A percentile compares a stretch with the other conserved stretches of the same genome.
These are phyloP conservation scores for Sweltsa coloradensis DNA, from an alignment of 1,140 invertebrate genomes.

Conservation along the genomic window DNA sequence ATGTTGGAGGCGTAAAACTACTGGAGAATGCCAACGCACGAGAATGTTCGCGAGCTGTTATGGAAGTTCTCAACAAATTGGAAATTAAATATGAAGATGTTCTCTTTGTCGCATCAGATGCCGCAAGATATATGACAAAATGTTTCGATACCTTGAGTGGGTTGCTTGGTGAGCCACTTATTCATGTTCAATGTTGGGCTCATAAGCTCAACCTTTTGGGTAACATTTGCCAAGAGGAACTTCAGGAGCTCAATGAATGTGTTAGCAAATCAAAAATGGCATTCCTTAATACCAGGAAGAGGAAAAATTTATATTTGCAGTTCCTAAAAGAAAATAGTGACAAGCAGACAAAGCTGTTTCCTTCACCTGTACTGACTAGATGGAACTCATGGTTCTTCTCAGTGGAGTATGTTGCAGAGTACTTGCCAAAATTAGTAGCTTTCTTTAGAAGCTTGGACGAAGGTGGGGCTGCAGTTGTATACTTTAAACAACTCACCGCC, in stretches of 20 bases:
- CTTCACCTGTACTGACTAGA: constrained; percentile 1
- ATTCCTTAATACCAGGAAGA: constrained; percentile 5
- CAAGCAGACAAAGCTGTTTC: constrained; percentile 2
- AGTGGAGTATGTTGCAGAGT: constrained; percentile 2
- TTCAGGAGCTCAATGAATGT: constrained; percentile 4
- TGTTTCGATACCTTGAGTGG: constrained; percentile 3
- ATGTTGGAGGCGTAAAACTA: not conserved
- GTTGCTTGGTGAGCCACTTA: not conserved
- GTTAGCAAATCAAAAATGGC: not conserved
- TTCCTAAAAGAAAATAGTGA: too few relatives aligned
- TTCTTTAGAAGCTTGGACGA: too few relatives aligned
- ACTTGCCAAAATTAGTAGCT: too few relatives aligned
- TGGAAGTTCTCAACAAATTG: not conserved
- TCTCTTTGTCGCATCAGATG: constrained; percentile 1
- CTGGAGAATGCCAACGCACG: not conserved
- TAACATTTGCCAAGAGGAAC: not conserved
- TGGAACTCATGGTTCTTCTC: constrained; percentile 4
- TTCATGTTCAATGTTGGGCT: constrained; percentile 4
- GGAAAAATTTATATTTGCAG: too few relatives aligned
- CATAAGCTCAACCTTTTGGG: constrained; percentile 4
- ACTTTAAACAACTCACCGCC: too few relatives aligned
- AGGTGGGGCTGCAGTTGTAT: too few relatives aligned
- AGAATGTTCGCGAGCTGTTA: constrained; percentile 3
- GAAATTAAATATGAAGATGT: constrained; percentile 8
- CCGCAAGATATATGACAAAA: constrained; percentile 7